These are phyloP conservation scores for Rhopalosiphum maidis DNA, from an alignment of 1,140 invertebrate species.

Conservation along the genomic window DNA sequence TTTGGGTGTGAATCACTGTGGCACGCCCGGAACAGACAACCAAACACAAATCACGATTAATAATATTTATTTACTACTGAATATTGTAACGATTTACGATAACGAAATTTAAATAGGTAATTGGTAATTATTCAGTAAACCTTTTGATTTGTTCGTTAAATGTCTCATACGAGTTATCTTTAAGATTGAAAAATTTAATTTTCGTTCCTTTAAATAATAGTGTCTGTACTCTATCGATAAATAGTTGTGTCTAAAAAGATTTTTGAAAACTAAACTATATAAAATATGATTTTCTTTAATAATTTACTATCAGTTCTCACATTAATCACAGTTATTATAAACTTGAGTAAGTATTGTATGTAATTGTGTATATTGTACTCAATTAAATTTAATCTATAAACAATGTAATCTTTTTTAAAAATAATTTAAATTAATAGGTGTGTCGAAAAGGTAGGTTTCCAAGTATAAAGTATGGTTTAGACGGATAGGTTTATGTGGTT, in stretches of 20 bases:
- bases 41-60: background rate
- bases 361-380: background rate
- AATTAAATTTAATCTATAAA: background rate
- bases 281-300: conserved; percentile 11
- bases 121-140: background rate
- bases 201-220: background rate
- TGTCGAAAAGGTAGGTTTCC: background rate
- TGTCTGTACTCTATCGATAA: background rate
- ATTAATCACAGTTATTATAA: background rate
- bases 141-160: background rate
- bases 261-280: background rate
- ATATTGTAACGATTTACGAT: background rate
- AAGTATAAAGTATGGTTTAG: background rate
- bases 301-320: background rate
- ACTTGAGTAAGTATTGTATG: background rate
- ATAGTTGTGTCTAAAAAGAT: no score
- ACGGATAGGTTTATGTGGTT: no score
- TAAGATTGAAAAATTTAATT: background rate
- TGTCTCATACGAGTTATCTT: background rate
- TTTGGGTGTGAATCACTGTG: background rate
- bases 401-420: no score
- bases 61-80: background rate
- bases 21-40: no score
- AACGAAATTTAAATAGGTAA: background rate
- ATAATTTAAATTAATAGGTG: background rate